These are phyloP conservation scores for Microplitis manilae DNA, from an alignment of 2,888 invertebrate species.

Conservation along the genomic window DNA sequence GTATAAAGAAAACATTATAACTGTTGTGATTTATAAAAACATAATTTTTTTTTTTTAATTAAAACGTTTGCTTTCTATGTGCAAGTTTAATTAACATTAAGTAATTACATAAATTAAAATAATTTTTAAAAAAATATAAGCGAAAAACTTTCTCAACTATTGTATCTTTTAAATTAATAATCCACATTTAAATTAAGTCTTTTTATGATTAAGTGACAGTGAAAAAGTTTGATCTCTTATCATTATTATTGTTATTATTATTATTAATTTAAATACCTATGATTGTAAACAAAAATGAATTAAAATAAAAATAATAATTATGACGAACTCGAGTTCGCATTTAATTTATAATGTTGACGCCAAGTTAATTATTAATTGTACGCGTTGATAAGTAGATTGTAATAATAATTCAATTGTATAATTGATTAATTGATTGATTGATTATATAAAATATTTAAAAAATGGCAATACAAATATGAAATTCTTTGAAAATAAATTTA, in stretches of 20 bases:
- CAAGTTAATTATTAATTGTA: background rate
- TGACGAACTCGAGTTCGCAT: background rate
- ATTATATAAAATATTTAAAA: background rate
- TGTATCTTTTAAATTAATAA: slow-evolving; percentile 15
- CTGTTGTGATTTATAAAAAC: slow-evolving; percentile 1
- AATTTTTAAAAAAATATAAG: background rate
- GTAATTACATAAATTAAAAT: background rate
- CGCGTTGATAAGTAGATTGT: slow-evolving; percentile 10
- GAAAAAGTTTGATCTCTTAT: slow-evolving; percentile 67
- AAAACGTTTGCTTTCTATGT: background rate
- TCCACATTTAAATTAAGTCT: slow-evolving; percentile 9
- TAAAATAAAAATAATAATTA: background rate
- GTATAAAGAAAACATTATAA: slow-evolving; percentile 9
- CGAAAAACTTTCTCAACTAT: background rate
- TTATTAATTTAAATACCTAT: slow-evolving; percentile 18
- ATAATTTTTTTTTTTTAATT: background rate
- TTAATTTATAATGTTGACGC: background rate
- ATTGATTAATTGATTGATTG: background rate
- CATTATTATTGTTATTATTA: slow-evolving; percentile 28
- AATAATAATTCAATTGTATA: background rate
- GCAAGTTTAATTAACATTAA: background rate
- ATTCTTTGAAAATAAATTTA: background rate
- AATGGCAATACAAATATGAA: background rate
- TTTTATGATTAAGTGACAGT: slow-evolving; percentile 59
- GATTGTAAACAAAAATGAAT: background rate